Percentiles rank a stretch among this genome's conserved stretches.
These are phyloP conservation scores for Pseudopodoces humilis DNA, from an alignment of 2,113 vertebrate genomes.

Conservation along the genomic window DNA sequence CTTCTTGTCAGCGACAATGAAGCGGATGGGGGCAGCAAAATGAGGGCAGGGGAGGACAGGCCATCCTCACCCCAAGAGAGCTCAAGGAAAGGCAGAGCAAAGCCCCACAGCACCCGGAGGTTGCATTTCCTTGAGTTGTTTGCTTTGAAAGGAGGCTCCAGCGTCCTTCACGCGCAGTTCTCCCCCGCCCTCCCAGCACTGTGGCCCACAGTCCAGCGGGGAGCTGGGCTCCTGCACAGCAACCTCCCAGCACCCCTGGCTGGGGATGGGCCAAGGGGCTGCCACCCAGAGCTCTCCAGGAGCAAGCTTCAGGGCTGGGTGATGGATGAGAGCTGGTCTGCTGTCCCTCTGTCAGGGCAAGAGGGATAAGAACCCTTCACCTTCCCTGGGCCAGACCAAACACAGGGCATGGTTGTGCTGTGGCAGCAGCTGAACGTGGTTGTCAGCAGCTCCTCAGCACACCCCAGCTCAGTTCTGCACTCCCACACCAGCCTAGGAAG, in stretches of 20 bases:
- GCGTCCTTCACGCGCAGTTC: rapidly evolving
- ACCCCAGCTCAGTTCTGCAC: not conserved
- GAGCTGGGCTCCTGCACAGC: not conserved
- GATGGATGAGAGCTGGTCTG: not conserved
- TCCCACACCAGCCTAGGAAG: not conserved
- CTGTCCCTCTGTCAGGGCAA: not conserved
- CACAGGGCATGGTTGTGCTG: rapidly evolving
- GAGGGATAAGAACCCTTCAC: not conserved
- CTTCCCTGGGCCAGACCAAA: not conserved
- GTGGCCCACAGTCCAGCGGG: not conserved
- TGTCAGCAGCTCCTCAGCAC: not conserved
- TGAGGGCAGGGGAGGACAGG: not conserved
- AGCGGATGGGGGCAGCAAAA: not conserved
- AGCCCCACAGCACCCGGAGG: not conserved
- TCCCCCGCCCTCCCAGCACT: rapidly evolving
- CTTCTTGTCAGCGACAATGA: not conserved
- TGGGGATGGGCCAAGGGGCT: not conserved
- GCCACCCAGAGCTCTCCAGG: not conserved
- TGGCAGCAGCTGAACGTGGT: not conserved
- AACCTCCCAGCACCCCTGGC: not conserved
- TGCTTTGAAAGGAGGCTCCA: conserved; percentile 8
- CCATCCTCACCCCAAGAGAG: not conserved
- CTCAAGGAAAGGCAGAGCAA: not conserved
- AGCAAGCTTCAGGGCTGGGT: not conserved
- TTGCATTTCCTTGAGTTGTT: not conserved